Percentiles rank a stretch among this genome's conserved stretches.
Conservation (phyloP, 2,113 vertebrate species). For the Eonycteris spelaea region DNA sequence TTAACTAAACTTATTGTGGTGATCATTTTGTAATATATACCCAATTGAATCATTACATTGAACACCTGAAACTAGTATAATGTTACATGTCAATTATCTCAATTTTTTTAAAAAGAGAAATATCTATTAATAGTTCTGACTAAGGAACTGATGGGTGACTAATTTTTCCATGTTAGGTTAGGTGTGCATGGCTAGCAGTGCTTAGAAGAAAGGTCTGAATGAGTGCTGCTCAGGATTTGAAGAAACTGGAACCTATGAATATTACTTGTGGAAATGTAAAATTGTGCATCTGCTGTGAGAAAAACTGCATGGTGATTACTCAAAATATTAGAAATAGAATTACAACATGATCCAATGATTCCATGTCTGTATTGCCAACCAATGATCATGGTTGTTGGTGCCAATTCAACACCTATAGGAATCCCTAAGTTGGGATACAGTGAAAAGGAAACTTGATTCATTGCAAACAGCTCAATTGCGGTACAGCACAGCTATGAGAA, state of each 20-base stretch:
- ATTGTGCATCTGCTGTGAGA: not conserved
- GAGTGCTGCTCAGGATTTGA: not conserved
- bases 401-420: not conserved
- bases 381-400: not conserved
- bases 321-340: not conserved
- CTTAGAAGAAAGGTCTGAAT: not conserved
- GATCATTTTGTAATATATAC: not conserved
- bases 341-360: not conserved
- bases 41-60: not conserved
- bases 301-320: not conserved
- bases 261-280: not conserved
- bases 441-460: not conserved
- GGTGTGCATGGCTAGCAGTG: not conserved
- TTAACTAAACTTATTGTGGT: not conserved
- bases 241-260: not conserved
- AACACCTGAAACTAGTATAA: not conserved
- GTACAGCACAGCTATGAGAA: not conserved
- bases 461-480: not conserved
- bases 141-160: not conserved
- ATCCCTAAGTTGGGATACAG: not conserved
- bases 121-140: not conserved
- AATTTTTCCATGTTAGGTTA: accelerated
- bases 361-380: not conserved
- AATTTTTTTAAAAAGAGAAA: not conserved
- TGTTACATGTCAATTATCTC: not conserved